phyloP scores from a whole-genome alignment of 2,888 invertebrate species.

The Nomada goodeniana region DNA sequence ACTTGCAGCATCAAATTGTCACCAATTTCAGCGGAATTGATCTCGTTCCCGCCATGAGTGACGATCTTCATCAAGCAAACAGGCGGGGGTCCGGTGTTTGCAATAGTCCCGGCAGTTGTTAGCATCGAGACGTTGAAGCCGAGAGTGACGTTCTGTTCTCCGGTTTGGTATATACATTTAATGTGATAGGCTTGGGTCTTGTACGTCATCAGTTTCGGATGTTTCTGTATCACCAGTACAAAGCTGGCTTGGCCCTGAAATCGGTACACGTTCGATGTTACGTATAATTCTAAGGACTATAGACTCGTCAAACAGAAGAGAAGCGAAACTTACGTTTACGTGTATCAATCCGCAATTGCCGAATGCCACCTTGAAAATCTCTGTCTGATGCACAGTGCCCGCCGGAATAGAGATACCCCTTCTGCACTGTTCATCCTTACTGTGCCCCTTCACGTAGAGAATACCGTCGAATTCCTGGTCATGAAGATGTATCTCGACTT shows the following conservation, averaged over 20 bases:
- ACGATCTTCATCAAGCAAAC: slow-evolving; percentile 96
- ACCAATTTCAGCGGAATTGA: slow-evolving; percentile 96
- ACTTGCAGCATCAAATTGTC: slow-evolving; percentile 94
- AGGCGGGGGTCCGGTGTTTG: slow-evolving; percentile 97
- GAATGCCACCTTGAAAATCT: slow-evolving; percentile 94
- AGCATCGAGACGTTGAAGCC: slow-evolving; percentile 98
- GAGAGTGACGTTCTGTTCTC: slow-evolving; percentile 95
- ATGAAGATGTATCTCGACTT: slow-evolving; percentile 91
- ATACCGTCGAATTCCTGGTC: slow-evolving; percentile 91
- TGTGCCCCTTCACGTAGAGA: slow-evolving; percentile 96
- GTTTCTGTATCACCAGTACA: slow-evolving; percentile 97
- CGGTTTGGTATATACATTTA: slow-evolving; percentile 97
- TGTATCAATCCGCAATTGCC: slow-evolving; percentile 96
- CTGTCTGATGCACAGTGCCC: slow-evolving; percentile 85
- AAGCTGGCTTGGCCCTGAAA: slow-evolving; percentile 94
- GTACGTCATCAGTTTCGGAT: slow-evolving; percentile 97
- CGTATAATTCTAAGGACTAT: not conserved
- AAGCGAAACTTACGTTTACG: slow-evolving; percentile 89
- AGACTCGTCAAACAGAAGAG: not conserved
- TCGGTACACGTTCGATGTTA: no score
- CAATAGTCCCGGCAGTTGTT: slow-evolving; percentile 97
- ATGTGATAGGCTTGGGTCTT: slow-evolving; percentile 98
- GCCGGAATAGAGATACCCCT: slow-evolving; percentile 91
- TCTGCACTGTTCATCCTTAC: slow-evolving; percentile 96
- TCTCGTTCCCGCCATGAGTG: slow-evolving; percentile 93